These are phyloP conservation scores for Anoplophora glabripennis DNA, from an alignment of 1,140 invertebrate genomes.

Conservation along the genomic window DNA sequence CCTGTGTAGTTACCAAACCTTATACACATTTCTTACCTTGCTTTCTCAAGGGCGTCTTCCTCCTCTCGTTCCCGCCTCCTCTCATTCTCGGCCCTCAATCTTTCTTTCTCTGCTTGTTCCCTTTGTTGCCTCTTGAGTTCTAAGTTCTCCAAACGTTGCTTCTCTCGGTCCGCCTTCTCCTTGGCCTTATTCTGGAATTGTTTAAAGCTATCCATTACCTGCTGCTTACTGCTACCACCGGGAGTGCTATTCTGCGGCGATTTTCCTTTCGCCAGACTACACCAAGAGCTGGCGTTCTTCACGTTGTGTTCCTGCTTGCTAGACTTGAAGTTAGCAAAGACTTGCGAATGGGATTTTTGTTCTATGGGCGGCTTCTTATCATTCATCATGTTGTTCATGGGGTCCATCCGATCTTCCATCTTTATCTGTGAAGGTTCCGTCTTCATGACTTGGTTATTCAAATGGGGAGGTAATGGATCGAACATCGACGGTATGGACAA, in stretches of 20 bases:
- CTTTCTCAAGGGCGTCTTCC: slow-evolving; percentile 72
- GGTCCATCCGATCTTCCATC: slow-evolving; percentile 19
- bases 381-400: not conserved
- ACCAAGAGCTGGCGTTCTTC: slow-evolving; percentile 92
- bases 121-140: slow-evolving; percentile 74
- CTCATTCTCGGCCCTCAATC: slow-evolving; percentile 75
- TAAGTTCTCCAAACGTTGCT: slow-evolving; percentile 78
- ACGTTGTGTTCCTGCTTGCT: slow-evolving; percentile 63
- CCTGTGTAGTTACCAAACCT: too few relatives aligned
- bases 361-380: slow-evolving; percentile 32
- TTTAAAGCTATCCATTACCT: slow-evolving; percentile 69
- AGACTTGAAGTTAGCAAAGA: slow-evolving; percentile 22
- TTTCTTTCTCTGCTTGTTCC: slow-evolving; percentile 79
- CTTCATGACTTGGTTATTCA: slow-evolving; percentile 48
- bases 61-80: slow-evolving; percentile 74
- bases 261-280: slow-evolving; percentile 81
- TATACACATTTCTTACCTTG: slow-evolving; percentile 52
- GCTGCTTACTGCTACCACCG: slow-evolving; percentile 56
- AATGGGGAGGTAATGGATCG: slow-evolving; percentile 54
- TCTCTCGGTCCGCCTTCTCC: slow-evolving; percentile 89
- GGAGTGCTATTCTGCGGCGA: slow-evolving; percentile 64
- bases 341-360: slow-evolving; percentile 49
- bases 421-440: slow-evolving; percentile 22
- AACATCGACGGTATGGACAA: slow-evolving; percentile 60
- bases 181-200: slow-evolving; percentile 93